phyloP scores from a whole-genome alignment of 2,888 invertebrate species.

The Drosophila paranaensis region DNA sequence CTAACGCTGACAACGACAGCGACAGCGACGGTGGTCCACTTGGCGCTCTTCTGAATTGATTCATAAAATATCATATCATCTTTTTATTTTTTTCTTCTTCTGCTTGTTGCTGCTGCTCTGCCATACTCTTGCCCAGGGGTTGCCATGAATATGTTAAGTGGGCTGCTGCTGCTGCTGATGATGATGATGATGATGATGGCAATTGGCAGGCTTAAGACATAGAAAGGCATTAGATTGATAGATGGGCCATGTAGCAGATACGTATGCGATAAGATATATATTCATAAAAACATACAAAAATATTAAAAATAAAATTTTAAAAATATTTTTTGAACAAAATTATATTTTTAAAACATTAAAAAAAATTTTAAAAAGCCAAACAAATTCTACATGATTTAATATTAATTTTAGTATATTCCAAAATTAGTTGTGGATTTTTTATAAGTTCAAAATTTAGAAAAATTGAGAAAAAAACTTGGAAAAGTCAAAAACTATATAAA shows the following conservation, averaged over 20 bases:
- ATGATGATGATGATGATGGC: background rate
- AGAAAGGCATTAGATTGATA: constrained; percentile 2
- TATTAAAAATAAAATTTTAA: too few species aligned
- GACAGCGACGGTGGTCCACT: constrained; percentile 77
- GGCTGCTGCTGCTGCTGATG: background rate
- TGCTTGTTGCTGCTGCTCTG: constrained; percentile 45
- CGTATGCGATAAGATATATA: background rate
- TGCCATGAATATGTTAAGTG: background rate
- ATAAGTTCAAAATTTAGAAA: too few species aligned
- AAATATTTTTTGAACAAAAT: too few species aligned
- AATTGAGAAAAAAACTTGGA: too few species aligned
- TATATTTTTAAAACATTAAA: too few species aligned
- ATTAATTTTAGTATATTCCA: too few species aligned
- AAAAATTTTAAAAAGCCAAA: too few species aligned
- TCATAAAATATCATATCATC: constrained; percentile 81
- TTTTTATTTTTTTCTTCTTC: constrained; percentile 41
- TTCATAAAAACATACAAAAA: too few species aligned
- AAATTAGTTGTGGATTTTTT: too few species aligned
- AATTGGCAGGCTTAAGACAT: background rate
- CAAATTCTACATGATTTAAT: too few species aligned
- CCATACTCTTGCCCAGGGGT: constrained; percentile 17
- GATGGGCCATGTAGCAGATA: background rate
- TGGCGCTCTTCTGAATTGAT: constrained; percentile 81
- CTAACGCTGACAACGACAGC: constrained; percentile 61
- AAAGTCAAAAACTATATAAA: too few species aligned